Evolutionary conservation across 1,140 invertebrate species (phyloP).

Genomic region (Rhyzopertha dominica): DNA sequence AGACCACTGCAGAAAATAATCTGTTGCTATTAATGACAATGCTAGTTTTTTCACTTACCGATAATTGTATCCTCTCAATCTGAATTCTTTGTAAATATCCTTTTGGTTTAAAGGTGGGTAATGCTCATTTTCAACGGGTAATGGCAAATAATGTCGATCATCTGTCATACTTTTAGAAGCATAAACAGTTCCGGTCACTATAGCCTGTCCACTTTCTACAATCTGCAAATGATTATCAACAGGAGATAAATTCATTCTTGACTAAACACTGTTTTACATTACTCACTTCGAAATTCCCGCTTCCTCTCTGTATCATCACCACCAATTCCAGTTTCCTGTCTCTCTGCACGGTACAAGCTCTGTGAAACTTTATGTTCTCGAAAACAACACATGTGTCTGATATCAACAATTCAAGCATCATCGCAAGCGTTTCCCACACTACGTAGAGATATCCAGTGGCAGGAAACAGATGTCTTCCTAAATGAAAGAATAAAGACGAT

Average conservation of each 20-base stretch:
- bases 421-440: conserved; percentile 83
- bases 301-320: conserved; percentile 76
- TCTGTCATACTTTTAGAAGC: neutral
- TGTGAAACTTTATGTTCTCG: conserved; percentile 76
- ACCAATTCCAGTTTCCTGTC: conserved; percentile 67
- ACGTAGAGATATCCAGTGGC: conserved; percentile 82
- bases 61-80: conserved; percentile 89
- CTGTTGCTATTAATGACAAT: conserved; percentile 2
- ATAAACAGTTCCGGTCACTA: conserved; percentile 62
- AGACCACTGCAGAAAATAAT: conserved; percentile 46
- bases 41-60: conserved; percentile 43
- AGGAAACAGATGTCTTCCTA: conserved; percentile 77
- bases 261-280: conserved; percentile 18
- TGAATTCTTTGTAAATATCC: conserved; percentile 90
- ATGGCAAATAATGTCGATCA: neutral
- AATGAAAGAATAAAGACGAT: conserved; percentile 14
- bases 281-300: conserved; percentile 70
- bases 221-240: conserved; percentile 52
- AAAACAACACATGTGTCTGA: conserved; percentile 77
- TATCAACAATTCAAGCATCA: conserved; percentile 62
- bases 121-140: neutral
- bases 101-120: conserved; percentile 44
- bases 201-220: conserved; percentile 66
- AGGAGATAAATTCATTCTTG: neutral
- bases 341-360: conserved; percentile 75